Base-by-base conservation (phyloP, 2,797 vertebrate genomes). In the Botia almorhae region DNA sequence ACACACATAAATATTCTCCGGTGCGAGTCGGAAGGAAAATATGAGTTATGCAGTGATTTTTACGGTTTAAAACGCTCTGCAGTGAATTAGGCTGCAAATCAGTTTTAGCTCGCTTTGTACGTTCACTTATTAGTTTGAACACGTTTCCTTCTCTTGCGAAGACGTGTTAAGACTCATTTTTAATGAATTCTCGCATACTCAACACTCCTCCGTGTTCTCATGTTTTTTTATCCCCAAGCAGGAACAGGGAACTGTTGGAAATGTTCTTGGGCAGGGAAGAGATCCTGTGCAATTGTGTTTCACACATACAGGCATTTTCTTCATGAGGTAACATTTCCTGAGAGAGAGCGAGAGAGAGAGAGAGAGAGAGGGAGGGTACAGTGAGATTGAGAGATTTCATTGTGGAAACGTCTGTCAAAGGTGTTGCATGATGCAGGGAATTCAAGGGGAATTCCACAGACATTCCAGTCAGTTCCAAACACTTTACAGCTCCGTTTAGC, bases 251-350 rank as follows among this genome's bases (percentile, higher is more conserved):
- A 82, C 65, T 63, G 55, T 67, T 60, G 71, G 79, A 69, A 80
- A 81, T 69, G 74, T 78, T 82, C 55, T 81, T 78, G 76, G 74
- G 74, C 78, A 68, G 81, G 26, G 69, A 2, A 63, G 43, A 82
- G 83, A 84, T 84, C 83, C 81, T 82, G 78, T 81, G 74, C 63
- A 82, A 86, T 84, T 86, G 82, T 86, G 81, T 84, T 82, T 82
- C 29, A 78, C 70, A 81, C 55, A 36, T 69, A 56, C 2, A 65
- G 53, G 76, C 67, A 84, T 82, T 82, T 80, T 86, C 63, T 69
- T 68, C 26, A 19, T 72, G 77, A 84, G 78, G 78, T 74, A 84
- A 86, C 80, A 76, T 84, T 84, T 86, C 85, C 85, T 84, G 63
- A 68, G 26, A 67, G 65, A 77, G 50, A 58, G 69, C 81, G 71